Evolutionary conservation across 1,140 invertebrate species (phyloP).

Genomic region (Pollicipes pollicipes): DNA sequence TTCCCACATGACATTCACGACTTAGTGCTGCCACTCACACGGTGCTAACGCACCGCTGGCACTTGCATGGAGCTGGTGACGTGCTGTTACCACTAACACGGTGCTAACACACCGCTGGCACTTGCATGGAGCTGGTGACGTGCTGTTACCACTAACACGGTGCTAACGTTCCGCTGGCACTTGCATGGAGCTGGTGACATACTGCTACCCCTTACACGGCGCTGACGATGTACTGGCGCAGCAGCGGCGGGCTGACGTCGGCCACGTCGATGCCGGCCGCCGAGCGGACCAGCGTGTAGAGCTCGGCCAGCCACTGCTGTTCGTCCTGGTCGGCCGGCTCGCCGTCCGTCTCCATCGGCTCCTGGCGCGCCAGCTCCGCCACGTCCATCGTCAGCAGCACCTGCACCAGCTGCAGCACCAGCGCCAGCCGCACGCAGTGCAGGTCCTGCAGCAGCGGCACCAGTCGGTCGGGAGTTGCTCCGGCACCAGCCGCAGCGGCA

Average conservation of each 20-base stretch:
- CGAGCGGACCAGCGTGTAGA: conserved; percentile 1
- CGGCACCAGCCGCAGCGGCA: conserved; percentile 52
- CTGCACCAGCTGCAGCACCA: conserved; percentile 55
- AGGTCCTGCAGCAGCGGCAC: conserved; percentile 28
- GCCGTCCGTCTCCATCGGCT: conserved; percentile 34
- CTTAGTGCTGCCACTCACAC: too few species aligned
- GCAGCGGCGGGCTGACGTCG: conserved; percentile 6
- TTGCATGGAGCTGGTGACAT: conserved; percentile 14
- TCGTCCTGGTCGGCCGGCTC: conserved; percentile 21
- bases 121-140: too few species aligned
- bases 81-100: conserved; percentile 14
- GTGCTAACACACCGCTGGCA: too few species aligned
- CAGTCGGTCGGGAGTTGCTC: conserved; percentile 63
- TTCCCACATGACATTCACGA: too few species aligned
- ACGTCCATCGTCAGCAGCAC: conserved; percentile 39
- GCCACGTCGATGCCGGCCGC: conserved; percentile 7
- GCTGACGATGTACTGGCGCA: conserved; percentile 10
- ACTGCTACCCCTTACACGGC: conserved; percentile 14
- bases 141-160: too few species aligned
- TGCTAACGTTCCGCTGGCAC: too few species aligned
- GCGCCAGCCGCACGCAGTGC: conserved; percentile 25
- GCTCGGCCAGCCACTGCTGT: neutral
- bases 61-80: conserved; percentile 15
- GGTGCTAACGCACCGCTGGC: too few species aligned
- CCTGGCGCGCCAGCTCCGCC: conserved; percentile 2